Conservation (phyloP, 1,140 invertebrate genomes). For the Brachionus paranguensis region DNA sequence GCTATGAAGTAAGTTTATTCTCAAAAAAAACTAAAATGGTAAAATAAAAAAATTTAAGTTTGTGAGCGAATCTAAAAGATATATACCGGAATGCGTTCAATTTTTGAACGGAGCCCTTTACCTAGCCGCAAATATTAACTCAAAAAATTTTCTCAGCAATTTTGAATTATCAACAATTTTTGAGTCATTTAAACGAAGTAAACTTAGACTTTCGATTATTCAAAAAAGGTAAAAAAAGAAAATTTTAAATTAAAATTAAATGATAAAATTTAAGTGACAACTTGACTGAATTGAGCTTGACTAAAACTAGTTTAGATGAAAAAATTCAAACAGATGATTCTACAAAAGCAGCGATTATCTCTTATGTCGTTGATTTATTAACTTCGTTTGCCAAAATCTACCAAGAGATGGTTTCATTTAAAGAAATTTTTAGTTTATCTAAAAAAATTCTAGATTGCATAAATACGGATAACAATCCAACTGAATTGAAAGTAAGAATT, state of each 20-base stretch:
- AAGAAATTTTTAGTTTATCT: slow-evolving; percentile 49
- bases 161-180: slow-evolving; percentile 17
- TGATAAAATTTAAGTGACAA: slow-evolving; percentile 57
- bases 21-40: not conserved
- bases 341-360: slow-evolving; percentile 3
- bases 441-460: slow-evolving; percentile 44
- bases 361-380: slow-evolving; percentile 43
- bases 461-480: slow-evolving; percentile 61
- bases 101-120: slow-evolving; percentile 61
- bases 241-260: slow-evolving; percentile 56
- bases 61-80: slow-evolving; percentile 70
- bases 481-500: slow-evolving; percentile 57
- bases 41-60: slow-evolving; percentile 60
- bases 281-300: slow-evolving; percentile 52
- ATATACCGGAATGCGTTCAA: slow-evolving; percentile 69
- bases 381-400: slow-evolving; percentile 47
- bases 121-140: slow-evolving; percentile 44
- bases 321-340: slow-evolving; percentile 24
- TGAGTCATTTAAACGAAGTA: slow-evolving; percentile 29
- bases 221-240: slow-evolving; percentile 51
- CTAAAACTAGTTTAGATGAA: slow-evolving; percentile 19
- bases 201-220: not conserved
- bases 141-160: slow-evolving; percentile 41
- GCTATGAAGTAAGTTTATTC: slow-evolving; percentile 63
- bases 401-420: slow-evolving; percentile 46